phyloP scores from a whole-genome alignment of 1,140 invertebrate species.

The Calephelis nemesis region DNA sequence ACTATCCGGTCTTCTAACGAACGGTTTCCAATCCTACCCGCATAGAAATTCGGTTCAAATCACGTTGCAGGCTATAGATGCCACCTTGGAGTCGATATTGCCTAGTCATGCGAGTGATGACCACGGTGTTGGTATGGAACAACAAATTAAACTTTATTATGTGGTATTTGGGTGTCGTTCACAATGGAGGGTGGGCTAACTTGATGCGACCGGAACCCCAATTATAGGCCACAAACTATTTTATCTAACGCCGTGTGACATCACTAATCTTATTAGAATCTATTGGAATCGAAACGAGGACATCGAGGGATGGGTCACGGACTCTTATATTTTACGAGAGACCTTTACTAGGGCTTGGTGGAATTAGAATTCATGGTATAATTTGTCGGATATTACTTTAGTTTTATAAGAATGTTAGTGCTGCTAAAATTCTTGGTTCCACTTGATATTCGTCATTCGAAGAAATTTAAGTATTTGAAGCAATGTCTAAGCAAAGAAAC shows the following conservation, averaged over 20 bases:
- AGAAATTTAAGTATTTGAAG: too few relatives aligned
- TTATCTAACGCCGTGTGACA: slow-evolving; percentile 76
- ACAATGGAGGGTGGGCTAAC: slow-evolving; percentile 20
- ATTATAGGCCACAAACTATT: slow-evolving; percentile 78
- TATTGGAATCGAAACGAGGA: slow-evolving; percentile 73
- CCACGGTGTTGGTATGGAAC: slow-evolving; percentile 42
- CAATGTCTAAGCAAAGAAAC: too few relatives aligned
- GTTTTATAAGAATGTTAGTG: too few relatives aligned
- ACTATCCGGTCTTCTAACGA: slow-evolving; percentile 38
- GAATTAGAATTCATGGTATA: too few relatives aligned
- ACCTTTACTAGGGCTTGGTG: too few relatives aligned
- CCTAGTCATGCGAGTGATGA: slow-evolving; percentile 76
- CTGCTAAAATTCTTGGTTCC: too few relatives aligned
- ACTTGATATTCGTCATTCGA: too few relatives aligned
- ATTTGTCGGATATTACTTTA: too few relatives aligned
- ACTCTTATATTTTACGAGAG: background rate
- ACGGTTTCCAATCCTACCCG: slow-evolving; percentile 33
- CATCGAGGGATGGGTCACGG: slow-evolving; percentile 1
- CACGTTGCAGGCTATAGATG: background rate
- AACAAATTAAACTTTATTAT: slow-evolving; percentile 40
- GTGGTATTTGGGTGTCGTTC: slow-evolving; percentile 37
- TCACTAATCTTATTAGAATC: slow-evolving; percentile 76
- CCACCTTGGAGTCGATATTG: slow-evolving; percentile 72
- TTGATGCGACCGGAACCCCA: slow-evolving; percentile 57
- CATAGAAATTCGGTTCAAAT: slow-evolving; percentile 26